A percentile compares a stretch with the other conserved stretches of the same genome.
These are phyloP conservation scores for Archivesica marissinica DNA, from an alignment of 1,140 invertebrate species.

Conservation along the genomic window DNA sequence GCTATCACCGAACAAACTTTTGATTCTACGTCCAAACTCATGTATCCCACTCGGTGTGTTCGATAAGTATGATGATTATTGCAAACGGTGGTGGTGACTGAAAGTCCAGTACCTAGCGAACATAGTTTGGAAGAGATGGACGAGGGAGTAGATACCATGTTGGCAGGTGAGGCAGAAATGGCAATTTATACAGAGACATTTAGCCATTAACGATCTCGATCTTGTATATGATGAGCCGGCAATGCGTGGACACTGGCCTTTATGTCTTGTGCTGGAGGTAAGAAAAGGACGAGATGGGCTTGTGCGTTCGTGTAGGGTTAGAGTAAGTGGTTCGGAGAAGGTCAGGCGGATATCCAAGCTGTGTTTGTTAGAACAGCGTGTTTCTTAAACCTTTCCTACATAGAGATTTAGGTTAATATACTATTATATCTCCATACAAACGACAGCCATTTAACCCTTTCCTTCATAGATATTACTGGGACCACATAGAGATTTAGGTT, in stretches of 20 bases:
- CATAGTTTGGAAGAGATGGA: conserved; percentile 66
- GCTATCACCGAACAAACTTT: conserved; percentile 60
- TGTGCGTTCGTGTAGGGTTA: background rate
- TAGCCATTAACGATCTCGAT: background rate
- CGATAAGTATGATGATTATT: conserved; percentile 52
- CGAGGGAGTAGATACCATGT: conserved; percentile 50
- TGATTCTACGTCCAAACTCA: conserved; percentile 35
- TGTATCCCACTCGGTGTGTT: conserved; percentile 48
- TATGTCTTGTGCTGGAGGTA: background rate
- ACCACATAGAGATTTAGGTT: too few species aligned
- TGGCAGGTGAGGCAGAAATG: conserved; percentile 63
- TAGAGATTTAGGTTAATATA: too few species aligned
- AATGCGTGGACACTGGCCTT: conserved; percentile 5
- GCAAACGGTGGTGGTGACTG: conserved; percentile 49
- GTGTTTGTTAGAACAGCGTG: conserved; percentile 5
- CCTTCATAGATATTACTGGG: too few species aligned
- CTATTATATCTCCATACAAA: too few species aligned
- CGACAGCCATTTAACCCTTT: too few species aligned
- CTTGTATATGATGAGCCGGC: background rate
- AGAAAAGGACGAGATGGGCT: background rate
- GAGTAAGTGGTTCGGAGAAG: conserved; percentile 2
- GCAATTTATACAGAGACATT: conserved; percentile 11
- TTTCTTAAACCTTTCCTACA: too few species aligned
- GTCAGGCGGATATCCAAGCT: conserved; percentile 15
- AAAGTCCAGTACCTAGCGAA: conserved; percentile 61